A percentile compares a stretch with the other conserved stretches of the same genome.
These are phyloP conservation scores for Slavum lentiscoides DNA, from an alignment of 2,888 invertebrate species.

Conservation along the genomic window DNA sequence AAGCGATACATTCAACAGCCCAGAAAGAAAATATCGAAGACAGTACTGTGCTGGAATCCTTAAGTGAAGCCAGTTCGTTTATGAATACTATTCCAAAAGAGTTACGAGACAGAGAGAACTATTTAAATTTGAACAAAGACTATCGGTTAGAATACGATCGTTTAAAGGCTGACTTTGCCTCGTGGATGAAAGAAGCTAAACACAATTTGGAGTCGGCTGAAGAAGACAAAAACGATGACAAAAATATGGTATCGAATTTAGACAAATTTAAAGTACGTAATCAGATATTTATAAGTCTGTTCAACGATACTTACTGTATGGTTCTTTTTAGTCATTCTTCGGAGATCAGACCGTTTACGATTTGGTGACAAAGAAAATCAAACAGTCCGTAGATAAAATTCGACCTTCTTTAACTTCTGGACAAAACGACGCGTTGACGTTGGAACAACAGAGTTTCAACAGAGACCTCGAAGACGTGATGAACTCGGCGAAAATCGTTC, in stretches of 20 bases:
- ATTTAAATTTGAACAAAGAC: constrained; percentile 76
- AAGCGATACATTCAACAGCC: constrained; percentile 71
- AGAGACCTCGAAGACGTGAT: constrained; percentile 80
- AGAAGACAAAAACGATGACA: constrained; percentile 76
- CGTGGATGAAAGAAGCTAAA: constrained; percentile 83
- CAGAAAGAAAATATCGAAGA: constrained; percentile 79
- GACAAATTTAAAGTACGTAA: constrained; percentile 76
- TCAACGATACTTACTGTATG: not conserved
- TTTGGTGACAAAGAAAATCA: constrained; percentile 78
- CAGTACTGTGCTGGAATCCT: constrained; percentile 77
- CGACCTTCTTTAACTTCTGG: constrained; percentile 81
- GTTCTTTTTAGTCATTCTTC: constrained; percentile 69
- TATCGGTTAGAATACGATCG: constrained; percentile 76
- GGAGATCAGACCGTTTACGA: constrained; percentile 79
- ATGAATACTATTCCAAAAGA: constrained; percentile 78
- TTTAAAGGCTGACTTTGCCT: constrained; percentile 75
- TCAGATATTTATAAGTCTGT: not conserved
- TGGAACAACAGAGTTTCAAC: constrained; percentile 79
- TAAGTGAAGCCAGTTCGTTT: constrained; percentile 81
- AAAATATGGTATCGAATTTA: constrained; percentile 78
- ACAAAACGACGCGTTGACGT: constrained; percentile 81
- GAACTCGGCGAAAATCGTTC: constrained; percentile 76
- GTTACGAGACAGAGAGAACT: constrained; percentile 78
- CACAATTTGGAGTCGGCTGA: constrained; percentile 62
- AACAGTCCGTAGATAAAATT: constrained; percentile 82